Percentiles rank a stretch among this genome's conserved stretches.
Conservation (phyloP, 2,888 invertebrate species). For the Nesidiocoris tenuis region DNA sequence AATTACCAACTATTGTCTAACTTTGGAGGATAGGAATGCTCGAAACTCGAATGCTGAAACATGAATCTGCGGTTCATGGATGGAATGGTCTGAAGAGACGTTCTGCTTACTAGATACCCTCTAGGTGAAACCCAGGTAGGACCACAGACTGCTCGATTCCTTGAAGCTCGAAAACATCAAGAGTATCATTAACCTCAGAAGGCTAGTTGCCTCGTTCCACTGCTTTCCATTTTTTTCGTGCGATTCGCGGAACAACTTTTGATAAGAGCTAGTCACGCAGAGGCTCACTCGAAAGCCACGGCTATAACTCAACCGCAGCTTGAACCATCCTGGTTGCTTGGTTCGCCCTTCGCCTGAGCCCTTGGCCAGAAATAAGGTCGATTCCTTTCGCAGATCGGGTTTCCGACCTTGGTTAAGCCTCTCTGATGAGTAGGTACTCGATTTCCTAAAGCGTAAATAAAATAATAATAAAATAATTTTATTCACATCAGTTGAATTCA, state of each 20-base stretch:
- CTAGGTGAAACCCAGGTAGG: too few species aligned
- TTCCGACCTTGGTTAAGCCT: too few species aligned
- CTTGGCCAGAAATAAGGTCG: not conserved
- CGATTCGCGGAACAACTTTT: not conserved
- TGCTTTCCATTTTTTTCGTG: not conserved
- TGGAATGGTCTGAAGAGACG: not conserved
- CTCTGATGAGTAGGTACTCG: too few species aligned
- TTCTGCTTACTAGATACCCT: too few species aligned
- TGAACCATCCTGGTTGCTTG: not conserved
- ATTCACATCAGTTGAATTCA: too few species aligned
- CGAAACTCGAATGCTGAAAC: not conserved
- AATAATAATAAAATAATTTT: too few species aligned
- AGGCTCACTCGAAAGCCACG: conserved; percentile 21
- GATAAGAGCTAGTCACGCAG: conserved; percentile 32
- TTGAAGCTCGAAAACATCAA: not conserved
- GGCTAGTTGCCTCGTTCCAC: not conserved
- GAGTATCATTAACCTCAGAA: not conserved
- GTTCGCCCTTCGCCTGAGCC: not conserved
- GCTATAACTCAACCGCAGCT: conserved; percentile 18
- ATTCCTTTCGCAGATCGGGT: too few species aligned
- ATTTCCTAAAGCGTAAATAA: too few species aligned
- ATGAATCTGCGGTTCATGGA: not conserved
- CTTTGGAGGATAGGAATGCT: not conserved
- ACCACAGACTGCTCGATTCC: not conserved
- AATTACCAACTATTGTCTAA: too few species aligned